phyloP scores from a whole-genome alignment of 2,888 invertebrate species.

The Eucriotettix oculatus region DNA sequence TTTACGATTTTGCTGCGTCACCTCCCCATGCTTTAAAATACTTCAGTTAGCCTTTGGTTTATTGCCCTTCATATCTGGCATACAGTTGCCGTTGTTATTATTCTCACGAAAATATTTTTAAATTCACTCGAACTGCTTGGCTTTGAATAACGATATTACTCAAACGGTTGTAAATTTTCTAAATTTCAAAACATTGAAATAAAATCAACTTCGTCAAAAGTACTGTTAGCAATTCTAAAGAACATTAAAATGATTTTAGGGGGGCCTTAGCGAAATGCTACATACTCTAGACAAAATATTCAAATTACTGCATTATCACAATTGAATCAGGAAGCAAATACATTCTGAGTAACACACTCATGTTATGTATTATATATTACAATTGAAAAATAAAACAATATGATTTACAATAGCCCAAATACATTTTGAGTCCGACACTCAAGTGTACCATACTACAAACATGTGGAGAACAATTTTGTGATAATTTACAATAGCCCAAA shows the following conservation, averaged over 20 bases:
- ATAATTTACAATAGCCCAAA: slow-evolving; percentile 12
- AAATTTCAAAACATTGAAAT: too few relatives aligned
- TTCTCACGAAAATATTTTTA: too few relatives aligned
- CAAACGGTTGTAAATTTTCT: too few relatives aligned
- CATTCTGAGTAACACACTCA: slow-evolving; percentile 10
- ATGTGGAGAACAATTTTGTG: slow-evolving; percentile 3
- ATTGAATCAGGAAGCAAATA: slow-evolving; percentile 4
- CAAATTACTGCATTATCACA: neutral
- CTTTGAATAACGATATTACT: too few relatives aligned
- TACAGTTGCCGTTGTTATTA: too few relatives aligned
- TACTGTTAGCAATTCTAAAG: too few relatives aligned
- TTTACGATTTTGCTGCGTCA: too few relatives aligned
- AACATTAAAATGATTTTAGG: neutral
- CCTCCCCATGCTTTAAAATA: too few relatives aligned
- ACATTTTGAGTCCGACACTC: slow-evolving; percentile 11
- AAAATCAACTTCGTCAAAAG: too few relatives aligned
- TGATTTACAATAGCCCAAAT: slow-evolving; percentile 13
- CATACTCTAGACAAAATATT: neutral
- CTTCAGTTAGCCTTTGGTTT: too few relatives aligned
- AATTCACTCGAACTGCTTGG: too few relatives aligned
- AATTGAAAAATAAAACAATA: slow-evolving; percentile 7
- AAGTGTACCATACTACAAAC: slow-evolving; percentile 11
- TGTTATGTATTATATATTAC: slow-evolving; percentile 8
- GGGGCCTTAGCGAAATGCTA: neutral
- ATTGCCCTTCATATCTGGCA: too few relatives aligned